These are phyloP conservation scores for Cephalopholis sonnerati DNA, from an alignment of 2,113 vertebrate species.

Conservation along the genomic window DNA sequence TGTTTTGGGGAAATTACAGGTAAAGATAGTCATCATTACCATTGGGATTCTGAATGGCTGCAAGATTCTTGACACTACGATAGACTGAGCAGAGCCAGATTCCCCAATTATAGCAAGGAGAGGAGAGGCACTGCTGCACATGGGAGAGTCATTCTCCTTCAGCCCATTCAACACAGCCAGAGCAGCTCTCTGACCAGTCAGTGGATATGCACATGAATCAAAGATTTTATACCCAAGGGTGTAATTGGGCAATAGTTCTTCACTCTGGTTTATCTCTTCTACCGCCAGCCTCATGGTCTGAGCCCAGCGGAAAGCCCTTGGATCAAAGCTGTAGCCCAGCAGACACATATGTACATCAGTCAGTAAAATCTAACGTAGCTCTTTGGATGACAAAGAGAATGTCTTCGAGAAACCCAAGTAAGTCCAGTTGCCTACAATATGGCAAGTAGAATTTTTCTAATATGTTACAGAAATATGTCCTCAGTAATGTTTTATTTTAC, in stretches of 20 bases:
- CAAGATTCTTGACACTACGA: slow-evolving; percentile 84
- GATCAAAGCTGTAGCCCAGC: slow-evolving; percentile 78
- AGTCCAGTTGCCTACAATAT: too few relatives aligned
- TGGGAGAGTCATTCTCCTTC: slow-evolving; percentile 47
- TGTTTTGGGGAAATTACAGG: not conserved
- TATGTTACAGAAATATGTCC: not conserved
- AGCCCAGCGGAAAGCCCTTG: slow-evolving; percentile 84
- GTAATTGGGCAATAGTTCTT: slow-evolving; percentile 73
- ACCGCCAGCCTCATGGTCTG: slow-evolving; percentile 84
- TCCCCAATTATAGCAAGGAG: slow-evolving; percentile 82
- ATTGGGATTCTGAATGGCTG: slow-evolving; percentile 83
- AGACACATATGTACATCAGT: not conserved
- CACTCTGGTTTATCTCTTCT: slow-evolving; percentile 83
- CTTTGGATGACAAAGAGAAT: too few relatives aligned
- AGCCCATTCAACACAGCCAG: slow-evolving; percentile 78
- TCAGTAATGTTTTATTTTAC: not conserved
- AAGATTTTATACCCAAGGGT: slow-evolving; percentile 84
- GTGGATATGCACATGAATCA: slow-evolving; percentile 85
- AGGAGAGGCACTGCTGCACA: slow-evolving; percentile 68
- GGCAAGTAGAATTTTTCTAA: too few relatives aligned
- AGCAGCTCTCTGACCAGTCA: slow-evolving; percentile 80
- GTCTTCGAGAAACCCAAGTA: too few relatives aligned
- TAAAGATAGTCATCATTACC: slow-evolving; percentile 59
- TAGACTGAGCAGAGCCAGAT: slow-evolving; percentile 84
- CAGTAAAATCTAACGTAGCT: too few relatives aligned